phyloP scores from a whole-genome alignment of 2,888 invertebrate species.

The Microctonus brassicae region DNA sequence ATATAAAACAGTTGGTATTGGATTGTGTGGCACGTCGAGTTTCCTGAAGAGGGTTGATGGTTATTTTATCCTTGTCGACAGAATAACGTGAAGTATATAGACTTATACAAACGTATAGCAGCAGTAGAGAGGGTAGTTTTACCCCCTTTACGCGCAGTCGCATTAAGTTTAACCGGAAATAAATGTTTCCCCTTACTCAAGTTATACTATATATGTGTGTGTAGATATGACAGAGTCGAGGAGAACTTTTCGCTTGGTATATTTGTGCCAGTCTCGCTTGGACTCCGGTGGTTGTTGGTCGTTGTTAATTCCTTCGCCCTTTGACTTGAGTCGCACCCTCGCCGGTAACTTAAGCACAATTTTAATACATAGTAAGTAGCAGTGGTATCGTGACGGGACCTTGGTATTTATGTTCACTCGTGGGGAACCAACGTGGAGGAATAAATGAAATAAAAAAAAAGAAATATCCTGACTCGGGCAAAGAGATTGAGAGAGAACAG shows the following conservation, averaged over 20 bases:
- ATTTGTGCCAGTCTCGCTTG: slow-evolving; percentile 46
- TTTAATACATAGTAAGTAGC: too few relatives aligned
- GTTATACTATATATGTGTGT: slow-evolving; percentile 34
- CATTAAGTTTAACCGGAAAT: slow-evolving; percentile 29
- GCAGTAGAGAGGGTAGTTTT: slow-evolving; percentile 30
- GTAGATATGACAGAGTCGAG: slow-evolving; percentile 29
- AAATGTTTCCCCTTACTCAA: slow-evolving; percentile 38
- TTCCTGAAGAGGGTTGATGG: slow-evolving; percentile 39
- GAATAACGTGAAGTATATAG: slow-evolving; percentile 35
- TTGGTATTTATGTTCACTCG: neutral
- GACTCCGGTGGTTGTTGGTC: slow-evolving; percentile 47
- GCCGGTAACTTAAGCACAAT: neutral
- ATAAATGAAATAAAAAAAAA: too few relatives aligned
- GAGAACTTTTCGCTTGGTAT: slow-evolving; percentile 39
- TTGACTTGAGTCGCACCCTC: slow-evolving; percentile 7
- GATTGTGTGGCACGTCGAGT: slow-evolving; percentile 35
- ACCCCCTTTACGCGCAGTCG: slow-evolving; percentile 43
- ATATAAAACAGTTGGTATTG: slow-evolving; percentile 2
- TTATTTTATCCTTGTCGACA: slow-evolving; percentile 23
- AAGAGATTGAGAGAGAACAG: neutral
- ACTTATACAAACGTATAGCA: slow-evolving; percentile 8
- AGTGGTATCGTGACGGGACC: neutral
- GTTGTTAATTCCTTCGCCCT: slow-evolving; percentile 2
- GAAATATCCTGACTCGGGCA: neutral
- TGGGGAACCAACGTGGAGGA: neutral